Evolutionary conservation across 1,140 invertebrate genomes (phyloP).

Genomic region (Platyscapa corneri): DNA sequence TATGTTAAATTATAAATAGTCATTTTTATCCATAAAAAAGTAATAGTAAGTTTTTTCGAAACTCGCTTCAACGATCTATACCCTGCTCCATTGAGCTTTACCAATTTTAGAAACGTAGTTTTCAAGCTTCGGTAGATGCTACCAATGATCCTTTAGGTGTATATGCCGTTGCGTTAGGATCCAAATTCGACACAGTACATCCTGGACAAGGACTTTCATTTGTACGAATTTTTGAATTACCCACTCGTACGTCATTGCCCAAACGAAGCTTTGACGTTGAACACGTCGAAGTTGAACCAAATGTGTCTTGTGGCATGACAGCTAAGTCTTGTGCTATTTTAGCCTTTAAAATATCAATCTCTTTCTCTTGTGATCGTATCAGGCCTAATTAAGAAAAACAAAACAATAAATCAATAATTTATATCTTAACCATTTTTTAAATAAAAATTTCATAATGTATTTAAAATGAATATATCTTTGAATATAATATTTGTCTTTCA

Average conservation of each 20-base stretch:
- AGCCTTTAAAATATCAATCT: constrained; percentile 91
- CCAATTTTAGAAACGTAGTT: constrained; percentile 54
- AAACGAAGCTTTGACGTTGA: constrained; percentile 79
- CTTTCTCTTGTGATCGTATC: constrained; percentile 82
- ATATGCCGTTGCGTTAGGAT: constrained; percentile 94
- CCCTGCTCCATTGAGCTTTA: constrained; percentile 56
- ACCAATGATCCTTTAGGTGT: constrained; percentile 84
- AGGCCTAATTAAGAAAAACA: constrained; percentile 46
- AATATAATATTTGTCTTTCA: neutral
- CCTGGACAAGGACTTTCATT: constrained; percentile 71
- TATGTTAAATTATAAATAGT: constrained; percentile 30
- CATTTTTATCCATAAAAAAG: constrained; percentile 36
- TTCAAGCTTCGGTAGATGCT: constrained; percentile 77
- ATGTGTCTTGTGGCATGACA: constrained; percentile 88
- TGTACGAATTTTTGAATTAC: constrained; percentile 68
- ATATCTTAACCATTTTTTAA: neutral
- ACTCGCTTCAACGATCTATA: constrained; percentile 60
- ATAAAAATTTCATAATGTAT: neutral
- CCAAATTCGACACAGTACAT: constrained; percentile 81
- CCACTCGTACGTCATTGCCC: constrained; percentile 69
- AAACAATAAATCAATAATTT: neutral
- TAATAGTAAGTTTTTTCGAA: constrained; percentile 55
- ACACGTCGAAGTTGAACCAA: constrained; percentile 72
- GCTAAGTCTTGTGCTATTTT: constrained; percentile 94
- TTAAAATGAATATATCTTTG: constrained; percentile 2